Conservation (phyloP, 1,140 invertebrate genomes). For the Drosophila albomicans region DNA sequence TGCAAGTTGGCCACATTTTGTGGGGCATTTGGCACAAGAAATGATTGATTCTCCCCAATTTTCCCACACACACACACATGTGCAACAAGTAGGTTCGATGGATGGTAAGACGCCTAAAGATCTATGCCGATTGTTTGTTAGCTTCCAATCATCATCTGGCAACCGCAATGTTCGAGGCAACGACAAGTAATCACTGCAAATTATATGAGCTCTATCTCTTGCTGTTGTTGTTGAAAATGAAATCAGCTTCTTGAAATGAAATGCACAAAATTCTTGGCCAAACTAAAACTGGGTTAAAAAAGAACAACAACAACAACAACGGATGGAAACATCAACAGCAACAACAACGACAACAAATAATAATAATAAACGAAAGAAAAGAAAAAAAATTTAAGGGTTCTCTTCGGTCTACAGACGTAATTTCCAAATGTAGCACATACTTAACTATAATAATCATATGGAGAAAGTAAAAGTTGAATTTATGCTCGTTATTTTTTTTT, state of each 20-base stretch:
- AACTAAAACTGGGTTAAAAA: conserved; percentile 36
- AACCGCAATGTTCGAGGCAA: no score
- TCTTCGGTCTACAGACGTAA: conserved; percentile 39
- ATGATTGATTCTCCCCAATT: conserved; percentile 37
- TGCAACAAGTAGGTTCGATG: neutral
- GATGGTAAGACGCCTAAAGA: conserved; percentile 32
- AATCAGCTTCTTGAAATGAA: conserved; percentile 45
- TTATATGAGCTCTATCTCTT: conserved; percentile 36
- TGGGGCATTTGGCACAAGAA: conserved; percentile 21
- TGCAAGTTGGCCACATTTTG: conserved; percentile 44
- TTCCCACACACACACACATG: conserved; percentile 16
- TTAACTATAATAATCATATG: conserved; percentile 27
- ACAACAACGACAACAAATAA: no score
- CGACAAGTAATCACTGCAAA: conserved; percentile 67
- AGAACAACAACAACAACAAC: conserved; percentile 4
- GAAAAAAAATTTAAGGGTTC: conserved; percentile 23
- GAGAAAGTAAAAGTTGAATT: conserved; percentile 51
- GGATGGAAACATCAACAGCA: conserved; percentile 5
- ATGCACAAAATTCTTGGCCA: conserved; percentile 38
- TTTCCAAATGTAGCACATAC: conserved; percentile 43
- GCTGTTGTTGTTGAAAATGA: conserved; percentile 59
- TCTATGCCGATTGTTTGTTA: conserved; percentile 39
- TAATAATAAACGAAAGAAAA: conserved; percentile 7
- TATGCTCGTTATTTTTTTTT: neutral
- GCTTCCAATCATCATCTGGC: conserved; percentile 30